Conservation (phyloP, 2,888 invertebrate genomes). For the Gymnoscelis rufifasciata region DNA sequence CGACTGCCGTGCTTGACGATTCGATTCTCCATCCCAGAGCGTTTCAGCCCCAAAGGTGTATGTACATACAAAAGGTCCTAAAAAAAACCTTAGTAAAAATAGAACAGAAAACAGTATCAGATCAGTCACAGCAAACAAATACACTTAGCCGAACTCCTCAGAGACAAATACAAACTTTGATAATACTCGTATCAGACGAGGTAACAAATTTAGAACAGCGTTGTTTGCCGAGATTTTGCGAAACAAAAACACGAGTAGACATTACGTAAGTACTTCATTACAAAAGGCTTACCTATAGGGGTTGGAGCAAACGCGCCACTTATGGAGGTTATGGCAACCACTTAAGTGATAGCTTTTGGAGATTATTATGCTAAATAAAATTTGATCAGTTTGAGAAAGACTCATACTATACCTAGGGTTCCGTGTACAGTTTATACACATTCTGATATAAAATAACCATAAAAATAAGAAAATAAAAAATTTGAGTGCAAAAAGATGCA, state of each 20-base stretch:
- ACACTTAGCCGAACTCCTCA: slow-evolving; percentile 5
- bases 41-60: too few relatives aligned
- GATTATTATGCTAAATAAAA: too few relatives aligned
- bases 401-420: too few relatives aligned
- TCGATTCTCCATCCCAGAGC: too few relatives aligned
- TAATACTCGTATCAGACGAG: slow-evolving; percentile 30
- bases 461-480: too few relatives aligned
- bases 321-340: not conserved
- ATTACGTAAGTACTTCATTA: slow-evolving; percentile 58
- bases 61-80: too few relatives aligned
- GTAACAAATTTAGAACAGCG: slow-evolving; percentile 32
- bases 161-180: slow-evolving; percentile 28
- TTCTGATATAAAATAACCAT: too few relatives aligned
- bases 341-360: not conserved
- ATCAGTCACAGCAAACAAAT: slow-evolving; percentile 5
- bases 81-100: not conserved
- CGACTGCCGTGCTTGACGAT: too few relatives aligned
- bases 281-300: slow-evolving; percentile 50
- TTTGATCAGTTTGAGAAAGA: too few relatives aligned
- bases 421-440: too few relatives aligned
- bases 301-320: not conserved
- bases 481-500: too few relatives aligned
- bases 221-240: slow-evolving; percentile 26
- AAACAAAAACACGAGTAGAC: slow-evolving; percentile 51
- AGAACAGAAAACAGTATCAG: not conserved